Conservation (phyloP, 2,113 vertebrate genomes). For the Alexandromys fortis region DNA sequence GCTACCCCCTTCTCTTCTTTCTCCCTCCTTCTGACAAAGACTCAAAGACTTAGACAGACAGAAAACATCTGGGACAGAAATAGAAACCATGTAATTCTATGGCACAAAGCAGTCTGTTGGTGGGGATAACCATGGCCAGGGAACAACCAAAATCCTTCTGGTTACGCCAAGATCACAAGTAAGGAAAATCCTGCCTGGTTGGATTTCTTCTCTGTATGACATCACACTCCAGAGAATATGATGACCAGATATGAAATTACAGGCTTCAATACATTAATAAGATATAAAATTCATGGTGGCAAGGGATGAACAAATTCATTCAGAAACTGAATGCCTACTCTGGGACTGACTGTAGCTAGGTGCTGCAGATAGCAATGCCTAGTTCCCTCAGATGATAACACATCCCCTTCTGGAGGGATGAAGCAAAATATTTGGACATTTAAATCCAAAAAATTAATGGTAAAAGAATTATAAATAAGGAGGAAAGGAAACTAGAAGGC, state of each 20-base stretch:
- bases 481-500: not conserved
- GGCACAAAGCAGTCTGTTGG: not conserved
- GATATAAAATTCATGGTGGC: not conserved
- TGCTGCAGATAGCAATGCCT: not conserved
- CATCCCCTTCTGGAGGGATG: not conserved
- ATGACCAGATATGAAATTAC: not conserved
- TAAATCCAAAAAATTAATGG: constrained; percentile 37
- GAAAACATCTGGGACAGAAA: not conserved
- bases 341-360: not conserved
- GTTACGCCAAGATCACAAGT: not conserved
- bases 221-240: not conserved
- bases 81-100: not conserved
- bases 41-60: not conserved
- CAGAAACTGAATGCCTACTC: not conserved
- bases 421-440: not conserved
- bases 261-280: not conserved
- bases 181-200: not conserved
- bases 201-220: not conserved
- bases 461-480: constrained; percentile 41
- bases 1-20: too few relatives aligned
- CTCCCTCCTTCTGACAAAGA: not conserved
- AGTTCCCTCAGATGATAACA: not conserved
- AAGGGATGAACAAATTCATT: not conserved
- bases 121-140: not conserved
- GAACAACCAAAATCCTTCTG: not conserved